Percentiles rank a stretch among this genome's conserved stretches.
Conservation (phyloP, 2,113 vertebrate species). For the Tetrao urogallus region DNA sequence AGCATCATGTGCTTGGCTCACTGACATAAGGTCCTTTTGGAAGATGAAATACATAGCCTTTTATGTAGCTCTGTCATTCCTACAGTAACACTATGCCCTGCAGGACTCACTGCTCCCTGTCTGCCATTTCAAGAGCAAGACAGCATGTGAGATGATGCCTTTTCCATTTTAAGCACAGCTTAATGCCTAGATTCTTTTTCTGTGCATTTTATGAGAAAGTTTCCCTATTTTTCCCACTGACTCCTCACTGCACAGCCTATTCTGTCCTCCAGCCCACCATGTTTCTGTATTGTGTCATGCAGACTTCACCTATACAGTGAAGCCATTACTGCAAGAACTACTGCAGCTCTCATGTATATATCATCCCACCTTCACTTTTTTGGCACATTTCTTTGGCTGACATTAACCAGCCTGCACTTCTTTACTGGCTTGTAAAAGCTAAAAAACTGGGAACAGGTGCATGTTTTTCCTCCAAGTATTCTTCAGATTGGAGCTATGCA, state of each 20-base stretch:
- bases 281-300: not conserved
- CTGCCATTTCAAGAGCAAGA: not conserved
- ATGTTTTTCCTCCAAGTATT: not conserved
- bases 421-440: not conserved
- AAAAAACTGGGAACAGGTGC: not conserved
- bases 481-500: not conserved
- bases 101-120: not conserved
- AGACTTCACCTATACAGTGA: not conserved
- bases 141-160: not conserved
- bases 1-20: not conserved
- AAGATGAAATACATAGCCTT: not conserved
- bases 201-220: not conserved
- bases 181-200: not conserved
- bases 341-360: not conserved
- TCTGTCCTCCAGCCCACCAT: not conserved
- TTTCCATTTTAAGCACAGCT: not conserved
- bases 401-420: not conserved
- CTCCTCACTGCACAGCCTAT: not conserved
- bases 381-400: not conserved
- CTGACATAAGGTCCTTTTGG: not conserved
- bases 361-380: not conserved
- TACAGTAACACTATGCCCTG: not conserved
- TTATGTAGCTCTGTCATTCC: not conserved
- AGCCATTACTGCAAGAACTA: not conserved
- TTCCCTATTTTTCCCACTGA: not conserved